Base-by-base conservation (phyloP, 1,140 invertebrate genomes). In the Hylyphantes graminicola region DNA sequence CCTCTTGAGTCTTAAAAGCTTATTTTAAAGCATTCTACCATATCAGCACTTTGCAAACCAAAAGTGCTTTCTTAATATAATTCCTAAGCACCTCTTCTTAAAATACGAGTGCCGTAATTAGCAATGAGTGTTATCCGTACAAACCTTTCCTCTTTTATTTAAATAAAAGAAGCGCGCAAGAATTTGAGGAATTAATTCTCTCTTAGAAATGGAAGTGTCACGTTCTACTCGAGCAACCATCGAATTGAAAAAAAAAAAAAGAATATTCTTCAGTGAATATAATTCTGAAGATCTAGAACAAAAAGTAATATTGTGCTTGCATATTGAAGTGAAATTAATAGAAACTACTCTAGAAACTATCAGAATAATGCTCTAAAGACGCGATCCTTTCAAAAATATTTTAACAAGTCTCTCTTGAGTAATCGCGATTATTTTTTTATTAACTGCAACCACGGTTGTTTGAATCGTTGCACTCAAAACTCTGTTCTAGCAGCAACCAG, bases 351-450 rank as follows among this genome's bases (percentile, higher is more conserved):
- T 19, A 19, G 63, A 65, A 17, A 21, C 54, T 17, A n/a, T 21
- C 8, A 17, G 19, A 57, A 70, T 70, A 70, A 70, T n/a, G 2
- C 54, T 11, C 59, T 63, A 63, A 63, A 48, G 64, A 76, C 5
- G 10, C 61, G 17, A 19, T 76, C 59, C 10, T 55, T 63, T 70
- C 67, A 35, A 8, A 50, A 76, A 63, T 54, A 76, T 76, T 76
- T 76, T 76, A 76, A 76, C 74, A 76, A 76, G 74, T 76, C 74
- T 48, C 59, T 63, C 59, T 63, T 51, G 59, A 19, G 21, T 51
- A 35, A 35, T 63, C 35, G 17, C 13, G 48, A 76, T 48, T 50
- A 50, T 13, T 50, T 48, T 68, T 48, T 17, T 17, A 21, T 13
- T n/a, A 17, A 17, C 19, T 53, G 54, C 21, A 57, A 35, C 55